phyloP scores from a whole-genome alignment of 1,140 invertebrate genomes.

The Solen grandis region DNA sequence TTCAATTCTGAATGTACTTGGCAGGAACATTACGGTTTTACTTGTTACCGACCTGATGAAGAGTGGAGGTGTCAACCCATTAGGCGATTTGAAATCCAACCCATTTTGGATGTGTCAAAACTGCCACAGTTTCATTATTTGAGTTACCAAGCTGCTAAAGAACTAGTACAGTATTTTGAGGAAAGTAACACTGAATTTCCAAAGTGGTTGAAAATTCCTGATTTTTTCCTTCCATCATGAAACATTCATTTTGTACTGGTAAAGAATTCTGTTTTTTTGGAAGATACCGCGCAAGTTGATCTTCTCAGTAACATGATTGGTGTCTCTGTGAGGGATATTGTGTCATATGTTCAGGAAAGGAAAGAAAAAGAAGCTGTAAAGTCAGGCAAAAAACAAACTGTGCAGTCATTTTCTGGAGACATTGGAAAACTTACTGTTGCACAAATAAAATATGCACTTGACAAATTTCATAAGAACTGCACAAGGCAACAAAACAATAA shows the following conservation, averaged over 20 bases:
- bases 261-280: too few relatives aligned
- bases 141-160: neutral
- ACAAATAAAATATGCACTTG: too few relatives aligned
- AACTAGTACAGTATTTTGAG: neutral
- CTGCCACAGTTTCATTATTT: slow-evolving; percentile 9
- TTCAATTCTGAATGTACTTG: neutral
- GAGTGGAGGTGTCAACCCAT: slow-evolving; percentile 8
- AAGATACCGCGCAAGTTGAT: slow-evolving; percentile 7
- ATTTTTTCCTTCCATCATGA: slow-evolving; percentile 5
- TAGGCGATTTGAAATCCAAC: slow-evolving; percentile 5
- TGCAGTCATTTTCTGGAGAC: too few relatives aligned
- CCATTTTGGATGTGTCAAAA: slow-evolving; percentile 4
- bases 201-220: neutral
- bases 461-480: too few relatives aligned
- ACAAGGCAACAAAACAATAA: too few relatives aligned
- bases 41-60: slow-evolving; percentile 6
- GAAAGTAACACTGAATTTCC: neutral
- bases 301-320: slow-evolving; percentile 6
- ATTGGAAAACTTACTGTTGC: too few relatives aligned
- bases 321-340: neutral
- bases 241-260: neutral
- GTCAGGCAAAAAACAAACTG: neutral
- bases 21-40: slow-evolving; percentile 1
- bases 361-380: slow-evolving; percentile 6
- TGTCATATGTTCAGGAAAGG: neutral